Conservation (phyloP, 2,113 vertebrate species). For the Triplophysa tibetana region DNA sequence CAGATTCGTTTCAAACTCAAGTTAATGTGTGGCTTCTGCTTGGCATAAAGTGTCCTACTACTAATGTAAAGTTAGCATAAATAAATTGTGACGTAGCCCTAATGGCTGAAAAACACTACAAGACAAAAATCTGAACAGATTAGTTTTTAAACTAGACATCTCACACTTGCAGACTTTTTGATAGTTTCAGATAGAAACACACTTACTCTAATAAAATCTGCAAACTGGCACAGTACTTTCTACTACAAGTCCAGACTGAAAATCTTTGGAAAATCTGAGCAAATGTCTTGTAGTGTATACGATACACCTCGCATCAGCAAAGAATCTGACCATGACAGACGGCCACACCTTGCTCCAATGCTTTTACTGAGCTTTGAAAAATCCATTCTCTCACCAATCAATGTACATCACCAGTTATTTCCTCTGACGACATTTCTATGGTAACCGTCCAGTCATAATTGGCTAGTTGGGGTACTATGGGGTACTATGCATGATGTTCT, state of each 20-base stretch:
- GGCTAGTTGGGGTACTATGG: slow-evolving; percentile 23
- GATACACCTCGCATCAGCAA: not conserved
- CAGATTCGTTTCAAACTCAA: too few relatives aligned
- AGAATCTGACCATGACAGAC: slow-evolving; percentile 1
- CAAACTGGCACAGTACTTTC: too few relatives aligned
- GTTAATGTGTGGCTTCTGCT: not conserved
- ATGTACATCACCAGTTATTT: slow-evolving; percentile 48
- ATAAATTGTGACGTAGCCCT: not conserved
- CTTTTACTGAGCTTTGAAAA: slow-evolving; percentile 39
- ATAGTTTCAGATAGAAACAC: too few relatives aligned
- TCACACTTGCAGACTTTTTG: too few relatives aligned
- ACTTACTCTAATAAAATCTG: too few relatives aligned
- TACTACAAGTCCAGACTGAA: too few relatives aligned
- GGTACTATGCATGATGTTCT: not conserved
- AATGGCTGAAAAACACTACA: too few relatives aligned
- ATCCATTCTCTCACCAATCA: slow-evolving; percentile 41
- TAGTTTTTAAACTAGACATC: too few relatives aligned
- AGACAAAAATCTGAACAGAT: too few relatives aligned
- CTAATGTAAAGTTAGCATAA: not conserved
- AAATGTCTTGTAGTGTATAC: not conserved
- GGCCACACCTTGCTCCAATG: slow-evolving; percentile 9
- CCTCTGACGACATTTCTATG: slow-evolving; percentile 45
- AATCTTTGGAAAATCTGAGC: too few relatives aligned
- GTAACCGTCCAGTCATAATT: slow-evolving; percentile 30
- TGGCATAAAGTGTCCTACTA: too few relatives aligned